Percentiles rank a stretch among this genome's conserved stretches.
Evolutionary conservation across 2,797 vertebrate species (phyloP).

Genomic region (Artibeus jamaicensis): DNA sequence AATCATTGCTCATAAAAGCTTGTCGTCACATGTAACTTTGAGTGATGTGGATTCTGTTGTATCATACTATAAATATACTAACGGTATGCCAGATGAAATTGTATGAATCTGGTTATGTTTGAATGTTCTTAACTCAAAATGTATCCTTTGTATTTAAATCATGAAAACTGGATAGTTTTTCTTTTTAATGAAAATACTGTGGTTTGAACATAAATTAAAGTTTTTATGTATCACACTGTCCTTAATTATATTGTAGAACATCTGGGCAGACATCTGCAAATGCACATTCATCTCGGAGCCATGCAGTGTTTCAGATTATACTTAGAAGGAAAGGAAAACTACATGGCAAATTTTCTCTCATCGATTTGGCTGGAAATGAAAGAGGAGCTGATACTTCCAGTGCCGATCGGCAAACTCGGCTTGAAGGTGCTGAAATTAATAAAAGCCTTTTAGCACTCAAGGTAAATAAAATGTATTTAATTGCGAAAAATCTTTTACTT

Average conservation of each 20-base stretch:
- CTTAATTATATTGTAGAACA: constrained; percentile 85
- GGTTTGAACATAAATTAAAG: neutral
- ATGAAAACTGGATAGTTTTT: neutral
- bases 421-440: constrained; percentile 99
- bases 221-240: constrained; percentile 16
- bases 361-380: constrained; percentile 98
- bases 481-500: constrained; percentile 46
- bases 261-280: constrained; percentile 98
- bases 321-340: constrained; percentile 94
- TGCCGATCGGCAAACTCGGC: constrained; percentile 95
- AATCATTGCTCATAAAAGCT: neutral
- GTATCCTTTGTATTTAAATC: constrained; percentile 29
- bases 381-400: constrained; percentile 97
- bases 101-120: neutral
- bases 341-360: constrained; percentile 98
- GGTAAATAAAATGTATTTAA: constrained; percentile 82
- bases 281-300: constrained; percentile 97
- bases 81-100: neutral
- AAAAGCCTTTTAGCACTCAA: constrained; percentile 99
- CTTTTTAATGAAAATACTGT: neutral
- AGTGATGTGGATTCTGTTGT: neutral
- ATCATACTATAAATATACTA: neutral
- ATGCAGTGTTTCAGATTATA: constrained; percentile 99
- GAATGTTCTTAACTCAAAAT: neutral
- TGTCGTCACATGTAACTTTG: neutral